Percentiles rank a stretch among this genome's conserved stretches.
These are phyloP conservation scores for Mionectes olivaceus DNA, from an alignment of 2,797 vertebrate species.

Conservation along the genomic window DNA sequence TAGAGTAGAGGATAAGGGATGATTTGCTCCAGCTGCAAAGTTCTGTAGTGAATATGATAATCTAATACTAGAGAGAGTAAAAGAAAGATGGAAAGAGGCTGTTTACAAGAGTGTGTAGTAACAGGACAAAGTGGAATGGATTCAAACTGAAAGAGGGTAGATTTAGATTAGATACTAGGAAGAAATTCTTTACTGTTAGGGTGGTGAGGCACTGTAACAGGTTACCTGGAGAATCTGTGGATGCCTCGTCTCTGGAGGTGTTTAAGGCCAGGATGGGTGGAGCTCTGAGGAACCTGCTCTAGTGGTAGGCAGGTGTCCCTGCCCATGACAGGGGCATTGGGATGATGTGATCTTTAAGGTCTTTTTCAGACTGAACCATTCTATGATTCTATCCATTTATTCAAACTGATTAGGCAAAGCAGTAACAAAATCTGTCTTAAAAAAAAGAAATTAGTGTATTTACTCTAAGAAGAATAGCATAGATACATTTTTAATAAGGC, in stretches of 20 bases:
- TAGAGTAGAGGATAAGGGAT: not conserved
- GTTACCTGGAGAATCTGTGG: not conserved
- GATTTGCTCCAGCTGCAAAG: not conserved
- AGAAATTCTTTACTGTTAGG: not conserved
- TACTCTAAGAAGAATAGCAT: not conserved
- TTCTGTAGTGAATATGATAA: not conserved
- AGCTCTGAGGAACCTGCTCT: not conserved
- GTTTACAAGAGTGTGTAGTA: not conserved
- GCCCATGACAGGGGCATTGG: accelerated
- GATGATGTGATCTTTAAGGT: not conserved
- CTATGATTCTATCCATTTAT: not conserved
- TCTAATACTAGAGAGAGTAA: not conserved
- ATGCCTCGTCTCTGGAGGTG: not conserved
- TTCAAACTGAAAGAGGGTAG: not conserved
- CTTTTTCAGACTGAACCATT: not conserved
- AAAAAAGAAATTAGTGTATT: not conserved
- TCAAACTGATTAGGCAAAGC: not conserved
- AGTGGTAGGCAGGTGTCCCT: not conserved
- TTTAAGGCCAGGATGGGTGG: not conserved
- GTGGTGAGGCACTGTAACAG: not conserved
- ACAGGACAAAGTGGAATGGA: too few species aligned
- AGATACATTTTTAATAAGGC: not conserved
- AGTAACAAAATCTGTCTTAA: not conserved
- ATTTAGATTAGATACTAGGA: not conserved
- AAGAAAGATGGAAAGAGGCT: not conserved